Percentiles rank a stretch among this genome's conserved stretches.
Evolutionary conservation across 2,888 invertebrate genomes (phyloP).

Genomic region (Parapristionchus giblindavisi): DNA sequence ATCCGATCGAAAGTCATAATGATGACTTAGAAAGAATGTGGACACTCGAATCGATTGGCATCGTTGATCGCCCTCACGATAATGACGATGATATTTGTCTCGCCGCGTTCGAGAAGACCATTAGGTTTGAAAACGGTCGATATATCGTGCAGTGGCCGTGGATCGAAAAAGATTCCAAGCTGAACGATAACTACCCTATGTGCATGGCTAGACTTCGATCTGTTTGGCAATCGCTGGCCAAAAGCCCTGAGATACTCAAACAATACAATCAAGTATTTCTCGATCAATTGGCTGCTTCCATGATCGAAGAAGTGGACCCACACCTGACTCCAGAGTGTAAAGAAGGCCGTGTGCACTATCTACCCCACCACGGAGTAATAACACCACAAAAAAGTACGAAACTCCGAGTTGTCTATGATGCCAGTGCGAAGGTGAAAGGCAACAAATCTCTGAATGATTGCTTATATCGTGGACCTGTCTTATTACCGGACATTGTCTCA

Average conservation of each 20-base stretch:
- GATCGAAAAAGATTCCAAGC: neutral
- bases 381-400: neutral
- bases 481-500: conserved; percentile 11
- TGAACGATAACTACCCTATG: neutral
- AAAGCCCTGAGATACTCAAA: too few relatives aligned
- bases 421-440: neutral
- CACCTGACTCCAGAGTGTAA: neutral
- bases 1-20: neutral
- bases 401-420: neutral
- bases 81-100: neutral
- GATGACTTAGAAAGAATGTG: neutral
- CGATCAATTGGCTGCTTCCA: neutral
- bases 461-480: conserved; percentile 37
- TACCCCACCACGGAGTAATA: neutral
- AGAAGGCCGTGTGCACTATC: neutral
- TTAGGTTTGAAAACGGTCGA: neutral
- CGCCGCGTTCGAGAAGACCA: neutral
- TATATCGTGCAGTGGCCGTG: neutral
- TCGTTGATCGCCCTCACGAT: neutral
- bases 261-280: neutral
- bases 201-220: neutral
- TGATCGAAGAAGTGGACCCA: neutral
- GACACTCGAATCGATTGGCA: neutral
- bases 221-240: neutral
- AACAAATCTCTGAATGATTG: conserved; percentile 32